A percentile compares a stretch with the other conserved stretches of the same genome.
Conservation (phyloP, 2,797 vertebrate genomes). For the Cygnus olor region DNA sequence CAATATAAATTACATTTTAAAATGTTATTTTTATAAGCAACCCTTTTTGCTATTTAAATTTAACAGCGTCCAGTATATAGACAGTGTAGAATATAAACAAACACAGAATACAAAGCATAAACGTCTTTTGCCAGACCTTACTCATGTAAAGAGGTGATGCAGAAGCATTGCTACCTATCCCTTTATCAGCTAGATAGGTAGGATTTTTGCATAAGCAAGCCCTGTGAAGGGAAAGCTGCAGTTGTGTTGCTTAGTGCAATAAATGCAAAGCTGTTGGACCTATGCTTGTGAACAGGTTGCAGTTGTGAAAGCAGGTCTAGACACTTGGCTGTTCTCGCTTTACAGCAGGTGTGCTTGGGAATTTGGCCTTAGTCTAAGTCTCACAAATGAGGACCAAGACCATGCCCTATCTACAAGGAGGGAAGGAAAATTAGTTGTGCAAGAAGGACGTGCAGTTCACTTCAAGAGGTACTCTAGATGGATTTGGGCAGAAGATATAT, state of each 20-base stretch:
- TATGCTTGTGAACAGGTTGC: neutral
- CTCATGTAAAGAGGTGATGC: accelerated
- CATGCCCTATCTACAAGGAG: neutral
- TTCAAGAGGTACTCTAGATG: neutral
- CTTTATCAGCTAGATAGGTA: too few species aligned
- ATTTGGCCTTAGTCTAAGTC: too few species aligned
- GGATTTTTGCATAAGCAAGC: neutral
- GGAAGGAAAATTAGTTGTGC: neutral
- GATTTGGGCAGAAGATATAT: neutral
- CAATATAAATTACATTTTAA: neutral
- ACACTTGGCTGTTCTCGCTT: neutral
- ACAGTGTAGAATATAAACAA: neutral
- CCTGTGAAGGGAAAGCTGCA: neutral
- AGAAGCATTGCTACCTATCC: neutral
- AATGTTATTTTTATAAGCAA: neutral
- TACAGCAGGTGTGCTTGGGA: neutral
- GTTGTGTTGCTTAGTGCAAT: neutral
- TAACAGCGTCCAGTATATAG: neutral
- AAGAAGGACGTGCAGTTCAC: neutral
- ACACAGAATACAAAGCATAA: neutral
- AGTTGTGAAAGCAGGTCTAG: neutral
- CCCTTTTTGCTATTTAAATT: neutral
- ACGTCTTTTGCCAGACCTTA: neutral
- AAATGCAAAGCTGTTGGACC: neutral
- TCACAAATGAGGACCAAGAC: accelerated